phyloP scores from a whole-genome alignment of 2,888 invertebrate genomes.

The Hypolimnas misippus region DNA sequence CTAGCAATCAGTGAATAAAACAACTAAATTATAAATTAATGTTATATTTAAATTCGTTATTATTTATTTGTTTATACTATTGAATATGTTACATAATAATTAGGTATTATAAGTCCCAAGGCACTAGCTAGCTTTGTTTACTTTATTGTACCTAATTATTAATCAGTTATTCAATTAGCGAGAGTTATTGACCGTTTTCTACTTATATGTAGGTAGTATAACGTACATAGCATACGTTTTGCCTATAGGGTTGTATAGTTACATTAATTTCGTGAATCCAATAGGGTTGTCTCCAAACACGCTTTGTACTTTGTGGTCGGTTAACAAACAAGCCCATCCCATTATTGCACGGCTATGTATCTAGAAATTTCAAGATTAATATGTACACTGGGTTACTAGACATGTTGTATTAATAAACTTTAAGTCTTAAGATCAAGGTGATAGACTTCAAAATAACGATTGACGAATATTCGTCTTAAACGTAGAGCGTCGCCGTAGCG shows the following conservation, averaged over 20 bases:
- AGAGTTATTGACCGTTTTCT: background rate
- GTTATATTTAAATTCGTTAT: background rate
- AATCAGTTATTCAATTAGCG: constrained; percentile 21
- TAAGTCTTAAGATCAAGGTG: constrained; percentile 13
- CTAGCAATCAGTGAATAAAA: background rate
- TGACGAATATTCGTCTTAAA: constrained; percentile 3
- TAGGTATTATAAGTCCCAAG: background rate
- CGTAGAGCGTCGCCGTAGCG: background rate
- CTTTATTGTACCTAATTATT: constrained; percentile 13
- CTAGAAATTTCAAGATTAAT: constrained; percentile 64
- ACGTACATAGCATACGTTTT: constrained; percentile 16
- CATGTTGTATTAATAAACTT: constrained; percentile 7
- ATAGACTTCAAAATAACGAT: constrained; percentile 14
- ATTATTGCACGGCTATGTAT: constrained; percentile 63
- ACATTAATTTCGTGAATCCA: constrained; percentile 65
- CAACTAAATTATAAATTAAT: background rate
- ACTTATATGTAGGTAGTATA: constrained; percentile 18
- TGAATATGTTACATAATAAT: background rate
- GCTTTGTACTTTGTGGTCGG: constrained; percentile 68
- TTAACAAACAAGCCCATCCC: constrained; percentile 59
- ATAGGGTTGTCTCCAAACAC: constrained; percentile 68
- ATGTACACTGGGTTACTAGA: constrained; percentile 31
- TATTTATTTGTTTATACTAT: background rate
- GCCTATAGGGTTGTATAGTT: constrained; percentile 32
- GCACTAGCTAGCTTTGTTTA: background rate